Percentiles rank a stretch among this genome's conserved stretches.
phyloP scores from a whole-genome alignment of 1,140 invertebrate species.

The Aleiodes sp. region DNA sequence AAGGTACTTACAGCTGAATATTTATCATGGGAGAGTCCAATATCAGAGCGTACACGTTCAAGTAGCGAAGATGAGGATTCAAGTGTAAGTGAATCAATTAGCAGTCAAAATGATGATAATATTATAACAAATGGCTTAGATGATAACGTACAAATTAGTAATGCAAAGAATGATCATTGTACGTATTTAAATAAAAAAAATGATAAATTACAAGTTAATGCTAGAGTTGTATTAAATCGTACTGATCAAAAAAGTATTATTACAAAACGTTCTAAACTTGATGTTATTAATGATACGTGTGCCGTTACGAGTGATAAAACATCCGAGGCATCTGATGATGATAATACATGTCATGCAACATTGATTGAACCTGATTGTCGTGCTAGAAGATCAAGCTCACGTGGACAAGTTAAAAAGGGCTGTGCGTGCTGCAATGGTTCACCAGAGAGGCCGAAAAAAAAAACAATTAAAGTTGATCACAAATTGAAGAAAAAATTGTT shows the following conservation, averaged over 20 bases:
- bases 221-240: slow-evolving; percentile 54
- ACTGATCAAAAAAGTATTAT: slow-evolving; percentile 46
- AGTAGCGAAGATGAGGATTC: slow-evolving; percentile 58
- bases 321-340: slow-evolving; percentile 59
- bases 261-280: slow-evolving; percentile 39
- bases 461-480: slow-evolving; percentile 49
- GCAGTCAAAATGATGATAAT: slow-evolving; percentile 55
- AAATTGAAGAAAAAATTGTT: slow-evolving; percentile 57
- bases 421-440: slow-evolving; percentile 67
- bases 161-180: slow-evolving; percentile 44
- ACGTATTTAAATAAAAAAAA: slow-evolving; percentile 54
- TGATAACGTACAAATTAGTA: slow-evolving; percentile 35
- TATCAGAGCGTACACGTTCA: slow-evolving; percentile 35
- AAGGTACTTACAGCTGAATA: slow-evolving; percentile 51
- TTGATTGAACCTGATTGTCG: slow-evolving; percentile 52
- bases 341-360: slow-evolving; percentile 44
- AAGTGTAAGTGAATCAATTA: slow-evolving; percentile 52
- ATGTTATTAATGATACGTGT: slow-evolving; percentile 41
- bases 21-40: slow-evolving; percentile 52
- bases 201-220: slow-evolving; percentile 55
- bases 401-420: slow-evolving; percentile 67
- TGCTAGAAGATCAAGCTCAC: slow-evolving; percentile 63
- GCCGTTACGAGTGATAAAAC: slow-evolving; percentile 53
- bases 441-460: slow-evolving; percentile 60
- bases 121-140: slow-evolving; percentile 55